A percentile compares a stretch with the other conserved stretches of the same genome.
Conservation (phyloP, 2,888 invertebrate species). For the Sesamia inferens region DNA sequence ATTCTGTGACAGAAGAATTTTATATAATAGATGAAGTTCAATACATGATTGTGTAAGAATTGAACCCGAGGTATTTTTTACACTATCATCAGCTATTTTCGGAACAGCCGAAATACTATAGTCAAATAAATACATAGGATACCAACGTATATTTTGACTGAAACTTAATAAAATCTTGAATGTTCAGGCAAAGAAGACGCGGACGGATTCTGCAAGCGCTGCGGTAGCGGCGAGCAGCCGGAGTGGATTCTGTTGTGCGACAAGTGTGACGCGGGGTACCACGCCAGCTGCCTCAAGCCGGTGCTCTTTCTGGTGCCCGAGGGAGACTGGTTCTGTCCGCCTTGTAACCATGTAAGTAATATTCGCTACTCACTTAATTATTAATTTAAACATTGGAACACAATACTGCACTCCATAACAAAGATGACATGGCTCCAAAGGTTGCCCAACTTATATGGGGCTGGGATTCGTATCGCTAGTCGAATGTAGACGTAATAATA, state of each 20-base stretch:
- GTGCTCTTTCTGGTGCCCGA: constrained; percentile 98
- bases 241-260: constrained; percentile 99
- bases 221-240: constrained; percentile 97
- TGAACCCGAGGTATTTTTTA: background rate
- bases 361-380: too few species aligned
- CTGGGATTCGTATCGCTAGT: too few species aligned
- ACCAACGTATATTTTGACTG: background rate
- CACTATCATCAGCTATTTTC: background rate
- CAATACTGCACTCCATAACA: too few species aligned
- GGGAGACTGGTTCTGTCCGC: constrained; percentile 99
- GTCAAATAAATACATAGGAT: too few species aligned
- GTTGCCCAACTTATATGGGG: too few species aligned
- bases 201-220: constrained; percentile 96
- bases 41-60: background rate
- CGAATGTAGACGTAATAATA: too few species aligned
- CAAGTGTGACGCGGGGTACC: constrained; percentile 98
- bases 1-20: too few species aligned
- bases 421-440: too few species aligned
- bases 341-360: constrained; percentile 92
- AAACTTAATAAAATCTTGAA: background rate
- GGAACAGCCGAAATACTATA: background rate
- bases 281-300: constrained; percentile 98
- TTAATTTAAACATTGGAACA: too few species aligned
- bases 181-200: constrained; percentile 81
- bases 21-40: background rate